Evolutionary conservation across 1,140 invertebrate genomes (phyloP).

Genomic region (Saccostrea echinata): DNA sequence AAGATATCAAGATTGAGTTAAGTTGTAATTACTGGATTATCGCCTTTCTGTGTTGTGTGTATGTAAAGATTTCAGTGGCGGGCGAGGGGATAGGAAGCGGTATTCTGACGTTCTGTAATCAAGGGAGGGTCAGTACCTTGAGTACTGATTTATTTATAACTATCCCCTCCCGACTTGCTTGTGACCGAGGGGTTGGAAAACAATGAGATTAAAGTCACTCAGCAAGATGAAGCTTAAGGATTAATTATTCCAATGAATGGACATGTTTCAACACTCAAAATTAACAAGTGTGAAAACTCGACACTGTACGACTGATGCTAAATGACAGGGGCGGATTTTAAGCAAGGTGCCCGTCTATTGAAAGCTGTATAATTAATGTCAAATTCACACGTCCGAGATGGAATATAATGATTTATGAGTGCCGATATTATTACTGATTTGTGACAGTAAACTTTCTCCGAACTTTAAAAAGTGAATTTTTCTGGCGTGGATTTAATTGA

Average conservation of each 20-base stretch:
- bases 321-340: background rate
- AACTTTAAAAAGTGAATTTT: slow-evolving; percentile 2
- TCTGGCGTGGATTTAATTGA: slow-evolving; percentile 17
- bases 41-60: background rate
- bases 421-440: background rate
- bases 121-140: background rate
- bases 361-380: background rate
- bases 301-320: background rate
- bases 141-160: background rate
- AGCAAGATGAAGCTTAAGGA: background rate
- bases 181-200: background rate
- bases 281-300: background rate
- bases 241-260: background rate
- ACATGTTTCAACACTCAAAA: background rate
- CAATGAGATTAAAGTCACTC: background rate
- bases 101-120: background rate
- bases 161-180: background rate
- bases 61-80: background rate
- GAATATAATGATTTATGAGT: slow-evolving; percentile 7
- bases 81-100: background rate
- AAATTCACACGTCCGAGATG: background rate
- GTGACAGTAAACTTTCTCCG: background rate
- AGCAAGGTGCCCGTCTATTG: background rate
- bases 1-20: slow-evolving; percentile 17
- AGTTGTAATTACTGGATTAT: slow-evolving; percentile 7